Evolutionary conservation across 2,113 vertebrate species (phyloP), one percentile per base, ranked within the genome.

Genomic region (Scalopus aquaticus): DNA sequence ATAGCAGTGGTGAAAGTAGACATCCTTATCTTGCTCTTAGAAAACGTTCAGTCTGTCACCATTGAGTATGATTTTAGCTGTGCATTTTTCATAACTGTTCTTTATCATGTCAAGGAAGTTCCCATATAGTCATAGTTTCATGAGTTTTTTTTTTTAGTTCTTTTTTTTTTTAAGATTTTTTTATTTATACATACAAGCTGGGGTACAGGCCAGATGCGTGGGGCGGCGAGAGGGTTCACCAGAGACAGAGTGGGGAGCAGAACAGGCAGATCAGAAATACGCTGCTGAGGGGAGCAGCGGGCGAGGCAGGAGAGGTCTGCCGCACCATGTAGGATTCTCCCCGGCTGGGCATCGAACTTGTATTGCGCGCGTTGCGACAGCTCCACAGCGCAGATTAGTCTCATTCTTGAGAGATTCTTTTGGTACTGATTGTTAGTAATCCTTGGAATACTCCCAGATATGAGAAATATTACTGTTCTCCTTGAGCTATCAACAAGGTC

Each of bases 351-450:
- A n/a, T n/a, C n/a, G n/a, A n/a, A n/a, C n/a, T n/a, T n/a, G n/a
- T n/a, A n/a, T n/a, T n/a, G n/a, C n/a, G n/a, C n/a, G n/a, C n/a
- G n/a, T n/a, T n/a, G n/a, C n/a, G n/a, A n/a, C n/a, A n/a, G n/a
- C n/a, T n/a, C n/a, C n/a, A n/a, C n/a, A n/a, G n/a, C n/a, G n/a
- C n/a, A n/a, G 6, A 49, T 80, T 69, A 69, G 49, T 94, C 26
- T 82, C 35, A 64, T 88, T 74, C 44, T 78, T 62, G 46, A 87
- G 35, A 60, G 56, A 91, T 56, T 83, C 19, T 65, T 82, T 90
- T 88, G 42, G 26, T 85, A 51, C 32, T 82, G 3, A 42, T 81
- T 88, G 28, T 91, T 90, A 90, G n/a, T 72, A 90, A 93, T 73
- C 49, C 39, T 22, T 93, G 58, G n/a, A 46, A 42, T 88, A 83